phyloP scores from a whole-genome alignment of 2,888 invertebrate species.

The Tiliacea citrago region DNA sequence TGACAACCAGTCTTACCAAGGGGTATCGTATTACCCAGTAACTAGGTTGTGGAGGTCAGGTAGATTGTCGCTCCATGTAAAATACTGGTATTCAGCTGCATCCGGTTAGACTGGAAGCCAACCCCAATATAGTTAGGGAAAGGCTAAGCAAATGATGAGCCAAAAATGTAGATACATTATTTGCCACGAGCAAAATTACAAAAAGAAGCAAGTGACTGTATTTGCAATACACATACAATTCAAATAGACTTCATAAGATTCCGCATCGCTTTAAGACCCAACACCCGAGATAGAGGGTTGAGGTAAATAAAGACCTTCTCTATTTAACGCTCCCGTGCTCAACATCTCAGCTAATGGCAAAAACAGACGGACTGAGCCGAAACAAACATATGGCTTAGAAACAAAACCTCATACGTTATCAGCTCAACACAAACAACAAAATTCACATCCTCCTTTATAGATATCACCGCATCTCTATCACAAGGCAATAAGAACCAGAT shows the following conservation, averaged over 20 bases:
- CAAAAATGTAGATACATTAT: background rate
- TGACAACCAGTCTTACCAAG: no score
- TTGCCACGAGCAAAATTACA: background rate
- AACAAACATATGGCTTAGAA: constrained; percentile 66
- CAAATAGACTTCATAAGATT: constrained; percentile 40
- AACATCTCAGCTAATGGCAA: constrained; percentile 34
- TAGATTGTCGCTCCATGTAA: no score
- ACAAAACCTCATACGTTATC: constrained; percentile 67
- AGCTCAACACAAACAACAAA: constrained; percentile 62
- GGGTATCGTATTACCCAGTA: no score
- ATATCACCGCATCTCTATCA: constrained; percentile 47
- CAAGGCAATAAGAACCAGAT: constrained; percentile 60
- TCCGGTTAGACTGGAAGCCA: no score
- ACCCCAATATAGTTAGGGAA: no score
- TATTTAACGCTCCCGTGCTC: constrained; percentile 35
- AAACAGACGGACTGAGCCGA: constrained; percentile 51
- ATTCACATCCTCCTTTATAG: constrained; percentile 33
- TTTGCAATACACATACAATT: constrained; percentile 3
- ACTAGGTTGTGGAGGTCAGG: no score
- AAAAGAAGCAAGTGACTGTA: background rate
- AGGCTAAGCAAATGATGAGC: no score
- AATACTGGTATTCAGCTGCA: no score
- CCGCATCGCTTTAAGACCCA: constrained; percentile 18
- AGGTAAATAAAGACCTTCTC: constrained; percentile 47
- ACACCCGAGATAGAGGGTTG: constrained; percentile 13